Evolutionary conservation across 2,113 vertebrate species (phyloP), one percentile per base, ranked within the genome.

Genomic region (Coryphaenoides rupestris): DNA sequence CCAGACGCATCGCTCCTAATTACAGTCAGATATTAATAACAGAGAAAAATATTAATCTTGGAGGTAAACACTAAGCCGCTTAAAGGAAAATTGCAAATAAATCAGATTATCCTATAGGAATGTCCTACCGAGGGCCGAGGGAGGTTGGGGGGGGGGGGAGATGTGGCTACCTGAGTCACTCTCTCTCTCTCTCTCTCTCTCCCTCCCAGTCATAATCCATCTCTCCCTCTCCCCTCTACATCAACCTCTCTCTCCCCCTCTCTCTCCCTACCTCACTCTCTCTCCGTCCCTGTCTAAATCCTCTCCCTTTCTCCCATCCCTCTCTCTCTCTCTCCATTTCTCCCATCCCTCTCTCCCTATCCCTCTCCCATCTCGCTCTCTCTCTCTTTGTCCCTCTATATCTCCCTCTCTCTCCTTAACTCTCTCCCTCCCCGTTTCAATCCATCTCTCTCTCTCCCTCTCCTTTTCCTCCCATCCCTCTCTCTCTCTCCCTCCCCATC

Each of bases 61-160:
- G 78, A 85, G 81, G 86, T 89, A 89, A 90, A 89, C 84, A 85
- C 77, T 86, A 89, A 86, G 82, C 78, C 74, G 83, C 86, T 91
- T 88, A 86, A 85, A 89, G 84, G 78, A 87, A 89, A 89, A 88
- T 87, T 87, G 86, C 85, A 86, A 89, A 84, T 85, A 88, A 88
- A 90, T 89, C 85, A 77, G 83, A 89, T 90, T 89, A 89, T 84
- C 74, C 78, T 80, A 86, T 78, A 84, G 82, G 78, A 87, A 85
- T 85, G 84, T 86, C 78, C 83, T 86, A 78, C 73, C 76, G 89
- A 83, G 79, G 86, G 77, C 75, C 63, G 61, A 65, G 55, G 66
- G 66, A 76, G 76, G 84, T 88, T 85, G 88, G 89, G 82, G 84
- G 81, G 84, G 84, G 82, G 84, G 81, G 84, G 84, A 66, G 72